Base-by-base conservation (phyloP, 2,888 invertebrate genomes). In the Lithophane semibrunnea region DNA sequence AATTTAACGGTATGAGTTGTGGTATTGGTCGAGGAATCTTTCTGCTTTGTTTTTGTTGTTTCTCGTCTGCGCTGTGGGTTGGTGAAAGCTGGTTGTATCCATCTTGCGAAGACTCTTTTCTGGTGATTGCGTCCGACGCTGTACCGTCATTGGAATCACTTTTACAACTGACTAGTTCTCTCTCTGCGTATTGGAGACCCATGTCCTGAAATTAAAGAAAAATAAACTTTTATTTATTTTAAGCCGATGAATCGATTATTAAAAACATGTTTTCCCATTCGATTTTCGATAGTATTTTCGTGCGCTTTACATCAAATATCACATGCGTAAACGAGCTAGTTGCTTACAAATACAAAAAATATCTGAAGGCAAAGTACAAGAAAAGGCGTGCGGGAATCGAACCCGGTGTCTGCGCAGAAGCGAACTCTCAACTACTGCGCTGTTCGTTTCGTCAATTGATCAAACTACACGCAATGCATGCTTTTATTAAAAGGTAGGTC, bases 1-100 rank as follows among this genome's bases (percentile, higher is more conserved):
- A 87, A 89, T 97, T 97, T 73, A 98, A 97, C 9, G 98, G 98
- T 92, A 98, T 98, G 66, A 98, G 97, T 92, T 98, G 98, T 70
- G 98, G 98, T 86, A 98, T 97, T 0, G 98, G 98, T 73, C 98
- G 96, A 18, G 97, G 94, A 68, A 92, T 91, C 88, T 94, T 96
- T 86, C 92, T 93, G 84, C 85, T 92, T 77, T 94, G 94, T 89
- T 94, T 95, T 10, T 93, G 91, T 73, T 84, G 88, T 84, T 91
- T 95, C 64, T 95, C 96, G 77, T 95, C 95, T 58, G 89, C 86
- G 63, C 90, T 86, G 54, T 88, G 88, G 71, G 87, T 90, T 7
- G 92, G 92, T 52, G 93, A 93, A 13, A 89, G 89, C 74, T 91
- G 92, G 49, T 88, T 91, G 72, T 88, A 90, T n/a, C 71, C 70